phyloP scores from a whole-genome alignment of 2,113 vertebrate genomes.

The Corythoichthys haematopterus region DNA sequence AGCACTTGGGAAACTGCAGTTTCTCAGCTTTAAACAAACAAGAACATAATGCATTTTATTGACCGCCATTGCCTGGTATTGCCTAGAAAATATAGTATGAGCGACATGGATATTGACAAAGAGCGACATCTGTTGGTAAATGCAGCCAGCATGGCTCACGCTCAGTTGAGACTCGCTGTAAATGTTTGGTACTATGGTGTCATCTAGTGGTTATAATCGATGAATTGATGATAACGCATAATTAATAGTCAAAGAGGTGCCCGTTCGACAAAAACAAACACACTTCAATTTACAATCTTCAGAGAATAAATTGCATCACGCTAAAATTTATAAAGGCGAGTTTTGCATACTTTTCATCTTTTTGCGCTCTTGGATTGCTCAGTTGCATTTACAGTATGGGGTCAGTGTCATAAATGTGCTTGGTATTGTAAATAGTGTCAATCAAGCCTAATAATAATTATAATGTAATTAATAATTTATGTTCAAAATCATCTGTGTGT shows the following conservation, averaged over 20 bases:
- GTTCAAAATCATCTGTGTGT: not conserved
- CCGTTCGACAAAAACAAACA: not conserved
- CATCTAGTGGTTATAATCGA: constrained; percentile 13
- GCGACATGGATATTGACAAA: not conserved
- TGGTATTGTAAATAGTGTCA: not conserved
- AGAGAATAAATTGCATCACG: not conserved
- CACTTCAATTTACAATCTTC: not conserved
- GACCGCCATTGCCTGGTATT: not conserved
- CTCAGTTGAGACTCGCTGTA: too few relatives aligned
- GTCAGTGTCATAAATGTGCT: not conserved
- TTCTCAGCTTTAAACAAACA: not conserved
- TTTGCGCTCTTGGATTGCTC: not conserved
- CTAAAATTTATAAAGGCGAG: not conserved
- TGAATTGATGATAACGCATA: not conserved
- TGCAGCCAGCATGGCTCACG: rapidly evolving
- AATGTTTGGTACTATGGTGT: constrained; percentile 7
- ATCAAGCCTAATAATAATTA: not conserved
- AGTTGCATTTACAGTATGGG: not conserved
- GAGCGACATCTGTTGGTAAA: constrained; percentile 29
- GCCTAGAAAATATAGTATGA: not conserved
- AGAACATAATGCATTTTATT: not conserved
- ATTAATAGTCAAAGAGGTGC: not conserved
- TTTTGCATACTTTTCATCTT: not conserved
- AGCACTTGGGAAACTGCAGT: not conserved
- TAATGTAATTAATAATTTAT: not conserved